Evolutionary conservation across 2,797 vertebrate species (phyloP), one percentile per base, ranked within the genome.

Genomic region (Ptychobarbus kaznakovi): DNA sequence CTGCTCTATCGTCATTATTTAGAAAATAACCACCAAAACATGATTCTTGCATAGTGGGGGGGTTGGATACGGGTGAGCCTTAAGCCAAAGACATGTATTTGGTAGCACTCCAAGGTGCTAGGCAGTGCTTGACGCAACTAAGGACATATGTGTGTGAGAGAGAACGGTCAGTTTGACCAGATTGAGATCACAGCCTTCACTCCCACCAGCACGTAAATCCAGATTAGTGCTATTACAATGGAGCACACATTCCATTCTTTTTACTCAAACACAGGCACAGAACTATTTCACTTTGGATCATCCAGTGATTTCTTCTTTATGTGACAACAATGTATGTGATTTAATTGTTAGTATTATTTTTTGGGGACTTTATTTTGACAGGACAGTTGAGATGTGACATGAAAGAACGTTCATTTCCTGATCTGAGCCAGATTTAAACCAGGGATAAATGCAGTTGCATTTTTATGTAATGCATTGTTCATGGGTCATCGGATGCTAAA

Each of bases 221-320:
- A 42, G 66, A 65, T 72, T 65, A 66, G 12, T 46, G 73, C 28
- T 22, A 66, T 72, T 73, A 80, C 44, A 83, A 61, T 42, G 15
- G 25, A 84, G 51, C 42, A 73, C 61, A 88, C 79, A 89, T 89
- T 90, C 82, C 80, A 70, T 86, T 89, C 86, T 40, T 16, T 58
- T 66, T 7, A 70, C 42, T 53, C 2, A 49, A 58, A 40, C 44
- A 77, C 18, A 70, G 11, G 22, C 76, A 72, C 11, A 51, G 1
- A 53, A 6, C 49, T 74, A n/a, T 32, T 58, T 73, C 1, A 58
- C 18, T 42, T 22, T 58, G 1, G 38, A 20, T 12, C 11, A 53
- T 53, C 3, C 32, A 15, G 22, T 6, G 6, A 78, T 61, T n/a
- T 25, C 4, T 42, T 42, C 35, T 40, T 58, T 20, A 32, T 32